Percentiles rank a stretch among this genome's conserved stretches.
Evolutionary conservation across 2,797 vertebrate genomes (phyloP).

Genomic region (Muscicapa comitata): DNA sequence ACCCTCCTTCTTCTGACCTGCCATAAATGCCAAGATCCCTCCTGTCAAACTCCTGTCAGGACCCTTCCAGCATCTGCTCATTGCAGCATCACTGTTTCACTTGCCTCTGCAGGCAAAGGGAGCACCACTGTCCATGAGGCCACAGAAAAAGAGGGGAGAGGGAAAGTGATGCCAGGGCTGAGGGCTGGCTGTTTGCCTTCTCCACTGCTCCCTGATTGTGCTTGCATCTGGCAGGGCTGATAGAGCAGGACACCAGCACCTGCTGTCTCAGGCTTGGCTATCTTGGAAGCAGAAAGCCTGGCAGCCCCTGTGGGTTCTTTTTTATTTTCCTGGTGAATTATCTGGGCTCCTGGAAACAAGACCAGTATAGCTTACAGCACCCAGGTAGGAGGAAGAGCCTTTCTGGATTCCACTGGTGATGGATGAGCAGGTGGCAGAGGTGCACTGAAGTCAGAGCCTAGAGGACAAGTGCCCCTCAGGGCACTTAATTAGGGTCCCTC

Average conservation of each 20-base stretch:
- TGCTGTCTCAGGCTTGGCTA: neutral
- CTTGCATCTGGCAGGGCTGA: neutral
- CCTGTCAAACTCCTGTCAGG: neutral
- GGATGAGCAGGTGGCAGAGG: neutral
- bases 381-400: neutral
- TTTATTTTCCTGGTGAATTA: neutral
- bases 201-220: neutral
- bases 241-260: neutral
- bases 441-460: neutral
- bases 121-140: neutral
- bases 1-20: neutral
- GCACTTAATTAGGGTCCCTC: neutral
- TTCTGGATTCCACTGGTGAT: neutral
- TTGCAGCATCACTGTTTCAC: neutral
- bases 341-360: neutral
- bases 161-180: neutral
- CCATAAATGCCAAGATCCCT: neutral
- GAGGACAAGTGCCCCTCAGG: neutral
- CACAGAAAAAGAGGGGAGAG: neutral
- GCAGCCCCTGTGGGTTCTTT: neutral
- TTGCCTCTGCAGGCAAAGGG: neutral
- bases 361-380: neutral
- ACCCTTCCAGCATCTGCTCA: neutral
- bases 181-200: neutral
- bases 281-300: neutral